phyloP scores from a whole-genome alignment of 2,888 invertebrate genomes.

The Lepidonotus clava region DNA sequence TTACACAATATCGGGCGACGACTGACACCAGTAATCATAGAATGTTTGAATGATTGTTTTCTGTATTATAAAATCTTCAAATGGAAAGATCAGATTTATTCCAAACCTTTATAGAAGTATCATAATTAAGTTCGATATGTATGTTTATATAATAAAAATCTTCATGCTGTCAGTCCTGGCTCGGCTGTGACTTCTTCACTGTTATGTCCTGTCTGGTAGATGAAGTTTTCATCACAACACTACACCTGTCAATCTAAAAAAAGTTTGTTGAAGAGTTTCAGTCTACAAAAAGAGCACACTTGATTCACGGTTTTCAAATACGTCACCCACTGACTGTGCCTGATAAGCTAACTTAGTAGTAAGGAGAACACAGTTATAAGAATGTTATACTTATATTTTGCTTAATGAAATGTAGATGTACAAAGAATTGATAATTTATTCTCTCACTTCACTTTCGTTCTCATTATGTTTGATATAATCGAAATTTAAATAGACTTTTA shows the following conservation, averaged over 20 bases:
- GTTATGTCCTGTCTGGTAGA: not conserved
- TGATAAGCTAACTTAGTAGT: not conserved
- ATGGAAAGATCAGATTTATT: too few relatives aligned
- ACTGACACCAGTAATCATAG: not conserved
- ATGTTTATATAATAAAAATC: too few relatives aligned
- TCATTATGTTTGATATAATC: too few relatives aligned
- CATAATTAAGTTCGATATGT: too few relatives aligned
- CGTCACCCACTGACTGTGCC: not conserved
- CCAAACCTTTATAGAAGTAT: too few relatives aligned
- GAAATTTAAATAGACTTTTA: too few relatives aligned
- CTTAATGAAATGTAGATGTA: too few relatives aligned
- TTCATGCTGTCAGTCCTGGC: not conserved
- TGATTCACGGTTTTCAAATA: not conserved
- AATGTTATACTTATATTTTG: not conserved
- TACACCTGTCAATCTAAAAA: not conserved
- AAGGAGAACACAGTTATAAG: not conserved
- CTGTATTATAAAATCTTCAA: too few relatives aligned
- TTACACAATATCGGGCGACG: not conserved
- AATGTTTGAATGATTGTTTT: not conserved
- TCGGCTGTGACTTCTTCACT: not conserved
- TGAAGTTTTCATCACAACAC: slow-evolving; percentile 12
- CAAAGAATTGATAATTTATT: too few relatives aligned
- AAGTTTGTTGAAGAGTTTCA: not conserved
- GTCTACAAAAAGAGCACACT: not conserved
- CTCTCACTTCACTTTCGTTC: too few relatives aligned